Evolutionary conservation across 2,888 invertebrate species (phyloP).

Genomic region (Campopleginae sp.): DNA sequence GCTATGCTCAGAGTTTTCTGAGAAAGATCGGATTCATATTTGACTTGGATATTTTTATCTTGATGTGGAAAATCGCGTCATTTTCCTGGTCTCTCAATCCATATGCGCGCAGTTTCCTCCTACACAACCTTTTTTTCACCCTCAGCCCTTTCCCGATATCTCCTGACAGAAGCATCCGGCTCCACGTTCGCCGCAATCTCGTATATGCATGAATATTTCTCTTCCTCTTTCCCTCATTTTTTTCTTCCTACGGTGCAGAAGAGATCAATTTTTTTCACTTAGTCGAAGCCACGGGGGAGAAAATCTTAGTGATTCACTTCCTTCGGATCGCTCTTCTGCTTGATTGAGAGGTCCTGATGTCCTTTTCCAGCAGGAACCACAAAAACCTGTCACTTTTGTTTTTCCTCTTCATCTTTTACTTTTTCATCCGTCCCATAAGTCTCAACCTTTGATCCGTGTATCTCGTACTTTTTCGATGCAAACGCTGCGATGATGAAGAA

Average conservation of each 20-base stretch:
- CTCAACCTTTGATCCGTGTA: not conserved
- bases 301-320: constrained; percentile 13
- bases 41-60: constrained; percentile 34
- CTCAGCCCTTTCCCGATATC: constrained; percentile 35
- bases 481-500: constrained; percentile 57
- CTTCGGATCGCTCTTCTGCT: constrained; percentile 31
- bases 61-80: constrained; percentile 42
- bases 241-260: constrained; percentile 34
- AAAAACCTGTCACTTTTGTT: constrained; percentile 51
- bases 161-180: constrained; percentile 59
- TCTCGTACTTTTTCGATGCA: not conserved
- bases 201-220: constrained; percentile 17
- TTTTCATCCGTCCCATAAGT: constrained; percentile 14
- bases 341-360: constrained; percentile 61
- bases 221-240: constrained; percentile 1
- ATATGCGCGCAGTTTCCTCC: constrained; percentile 32
- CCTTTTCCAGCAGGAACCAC: constrained; percentile 14
- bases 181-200: constrained; percentile 47
- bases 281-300: constrained; percentile 38
- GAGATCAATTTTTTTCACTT: constrained; percentile 67
- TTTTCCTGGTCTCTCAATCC: constrained; percentile 40
- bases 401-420: constrained; percentile 19
- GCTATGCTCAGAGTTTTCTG: not conserved
- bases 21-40: constrained; percentile 5
- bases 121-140: constrained; percentile 11